A percentile compares a stretch with the other conserved stretches of the same genome.
phyloP scores from a whole-genome alignment of 2,113 vertebrate species.

The Oryzias woworae region DNA sequence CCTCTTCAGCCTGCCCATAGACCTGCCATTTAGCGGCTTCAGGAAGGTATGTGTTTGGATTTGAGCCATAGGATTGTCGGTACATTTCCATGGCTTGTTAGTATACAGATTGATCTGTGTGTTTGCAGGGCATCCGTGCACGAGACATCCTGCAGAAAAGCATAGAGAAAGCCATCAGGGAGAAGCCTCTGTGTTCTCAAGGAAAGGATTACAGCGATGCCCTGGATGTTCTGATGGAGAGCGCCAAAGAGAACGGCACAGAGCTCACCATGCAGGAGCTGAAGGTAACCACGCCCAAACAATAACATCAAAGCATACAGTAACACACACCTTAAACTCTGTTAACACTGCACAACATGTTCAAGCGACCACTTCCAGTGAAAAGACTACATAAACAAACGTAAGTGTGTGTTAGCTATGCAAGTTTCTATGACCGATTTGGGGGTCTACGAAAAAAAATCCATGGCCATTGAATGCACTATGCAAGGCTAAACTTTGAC shows the following conservation, averaged over 20 bases:
- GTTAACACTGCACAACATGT: no score
- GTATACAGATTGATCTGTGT: neutral
- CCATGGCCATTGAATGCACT: no score
- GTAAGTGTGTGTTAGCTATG: no score
- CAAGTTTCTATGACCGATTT: no score
- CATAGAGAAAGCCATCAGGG: constrained; percentile 93
- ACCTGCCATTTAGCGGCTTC: constrained; percentile 95
- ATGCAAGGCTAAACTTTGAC: no score
- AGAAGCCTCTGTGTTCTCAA: constrained; percentile 89
- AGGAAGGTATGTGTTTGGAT: constrained; percentile 80
- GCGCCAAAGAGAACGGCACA: constrained; percentile 91
- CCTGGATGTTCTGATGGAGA: constrained; percentile 92
- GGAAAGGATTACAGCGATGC: constrained; percentile 94
- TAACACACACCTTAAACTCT: no score
- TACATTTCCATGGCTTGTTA: neutral
- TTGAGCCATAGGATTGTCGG: neutral
- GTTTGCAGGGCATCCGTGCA: constrained; percentile 89
- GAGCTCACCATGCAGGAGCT: constrained; percentile 98
- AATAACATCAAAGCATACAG: no score
- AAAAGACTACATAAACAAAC: no score
- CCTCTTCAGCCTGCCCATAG: constrained; percentile 93
- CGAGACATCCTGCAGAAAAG: constrained; percentile 89
- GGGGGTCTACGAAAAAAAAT: rapidly evolving
- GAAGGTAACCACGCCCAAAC: constrained; percentile 80
- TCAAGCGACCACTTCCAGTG: no score